Percentiles rank a stretch among this genome's conserved stretches.
Evolutionary conservation across 1,140 invertebrate species (phyloP).

Genomic region (Contarinia nasturtii): DNA sequence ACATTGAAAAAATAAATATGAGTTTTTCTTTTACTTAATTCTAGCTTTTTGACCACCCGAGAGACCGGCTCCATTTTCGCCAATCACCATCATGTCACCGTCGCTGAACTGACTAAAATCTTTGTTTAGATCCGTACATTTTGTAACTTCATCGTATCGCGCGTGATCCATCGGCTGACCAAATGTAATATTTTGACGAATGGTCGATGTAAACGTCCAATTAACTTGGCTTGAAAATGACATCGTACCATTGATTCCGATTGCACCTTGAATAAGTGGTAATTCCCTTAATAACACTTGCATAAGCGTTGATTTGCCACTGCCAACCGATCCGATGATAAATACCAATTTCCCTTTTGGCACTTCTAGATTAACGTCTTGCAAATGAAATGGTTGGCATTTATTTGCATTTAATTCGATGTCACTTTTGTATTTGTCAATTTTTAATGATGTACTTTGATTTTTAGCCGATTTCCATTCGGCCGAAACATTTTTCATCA

Average conservation of each 20-base stretch:
- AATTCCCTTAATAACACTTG: slow-evolving; percentile 24
- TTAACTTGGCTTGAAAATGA: slow-evolving; percentile 17
- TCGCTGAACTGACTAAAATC: slow-evolving; percentile 57
- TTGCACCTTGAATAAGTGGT: slow-evolving; percentile 7
- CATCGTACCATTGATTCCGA: slow-evolving; percentile 11
- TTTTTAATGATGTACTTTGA: no score
- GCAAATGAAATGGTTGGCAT: no score
- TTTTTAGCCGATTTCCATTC: not conserved
- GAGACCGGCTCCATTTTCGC: slow-evolving; percentile 59
- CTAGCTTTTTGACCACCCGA: slow-evolving; percentile 74
- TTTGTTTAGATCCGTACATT: slow-evolving; percentile 39
- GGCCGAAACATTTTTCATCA: not conserved
- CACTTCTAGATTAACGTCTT: slow-evolving; percentile 5
- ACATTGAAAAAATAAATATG: no score
- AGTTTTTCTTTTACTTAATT: slow-evolving; percentile 56
- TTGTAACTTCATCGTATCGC: slow-evolving; percentile 35
- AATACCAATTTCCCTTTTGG: slow-evolving; percentile 3
- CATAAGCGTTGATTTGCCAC: slow-evolving; percentile 32
- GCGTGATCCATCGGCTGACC: slow-evolving; percentile 38
- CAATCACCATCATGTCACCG: slow-evolving; percentile 62
- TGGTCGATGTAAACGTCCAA: slow-evolving; percentile 32
- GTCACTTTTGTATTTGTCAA: no score
- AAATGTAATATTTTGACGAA: slow-evolving; percentile 62
- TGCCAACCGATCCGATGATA: slow-evolving; percentile 27
- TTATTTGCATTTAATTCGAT: no score